Conservation (phyloP, 2,113 vertebrate genomes). For the Zeus faber region DNA sequence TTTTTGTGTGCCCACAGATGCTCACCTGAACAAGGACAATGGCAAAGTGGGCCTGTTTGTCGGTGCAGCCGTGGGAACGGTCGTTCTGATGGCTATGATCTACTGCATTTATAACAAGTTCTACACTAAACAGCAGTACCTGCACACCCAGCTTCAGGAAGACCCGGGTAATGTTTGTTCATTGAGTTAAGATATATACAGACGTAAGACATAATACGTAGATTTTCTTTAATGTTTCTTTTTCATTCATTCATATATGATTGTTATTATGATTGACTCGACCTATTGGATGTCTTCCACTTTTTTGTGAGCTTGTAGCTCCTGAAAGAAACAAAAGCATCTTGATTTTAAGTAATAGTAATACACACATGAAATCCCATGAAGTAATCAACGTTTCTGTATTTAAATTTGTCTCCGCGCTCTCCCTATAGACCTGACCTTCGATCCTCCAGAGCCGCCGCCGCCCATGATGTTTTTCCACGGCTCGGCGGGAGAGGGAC, state of each 20-base stretch:
- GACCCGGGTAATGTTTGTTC: conserved; percentile 68
- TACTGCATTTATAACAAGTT: conserved; percentile 76
- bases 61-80: conserved; percentile 65
- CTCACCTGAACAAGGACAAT: conserved; percentile 40
- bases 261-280: no score
- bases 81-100: conserved; percentile 68
- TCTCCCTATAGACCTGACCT: conserved; percentile 52
- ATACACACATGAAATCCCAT: no score
- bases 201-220: no score
- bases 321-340: no score
- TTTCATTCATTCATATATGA: no score
- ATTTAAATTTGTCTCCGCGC: no score
- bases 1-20: conserved; percentile 44
- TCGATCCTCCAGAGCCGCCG: conserved; percentile 53
- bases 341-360: no score
- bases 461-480: conserved; percentile 61
- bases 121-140: conserved; percentile 74
- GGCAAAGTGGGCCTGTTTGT: conserved; percentile 71
- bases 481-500: conserved; percentile 35
- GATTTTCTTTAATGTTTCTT: no score
- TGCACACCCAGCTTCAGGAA: conserved; percentile 68
- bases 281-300: no score
- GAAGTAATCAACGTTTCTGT: no score
- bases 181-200: no score
- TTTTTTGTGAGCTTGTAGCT: no score